These are phyloP conservation scores for Girardia tigrina DNA, from an alignment of 2,888 invertebrate species.

Conservation along the genomic window DNA sequence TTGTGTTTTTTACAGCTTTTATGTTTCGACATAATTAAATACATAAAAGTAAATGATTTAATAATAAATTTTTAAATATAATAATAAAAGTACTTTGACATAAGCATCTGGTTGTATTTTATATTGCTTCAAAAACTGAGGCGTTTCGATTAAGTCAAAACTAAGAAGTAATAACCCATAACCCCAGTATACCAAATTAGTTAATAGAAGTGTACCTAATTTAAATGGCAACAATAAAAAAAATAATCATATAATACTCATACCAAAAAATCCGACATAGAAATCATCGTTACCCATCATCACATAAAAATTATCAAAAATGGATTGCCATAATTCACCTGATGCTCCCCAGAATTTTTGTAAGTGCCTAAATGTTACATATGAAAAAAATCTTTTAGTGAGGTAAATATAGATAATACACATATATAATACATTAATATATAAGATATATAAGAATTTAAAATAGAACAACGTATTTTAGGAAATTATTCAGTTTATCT, in stretches of 20 bases:
- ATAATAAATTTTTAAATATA: too few species aligned
- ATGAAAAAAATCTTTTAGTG: too few species aligned
- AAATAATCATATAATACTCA: background rate
- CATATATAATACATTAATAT: too few species aligned
- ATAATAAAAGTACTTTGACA: background rate
- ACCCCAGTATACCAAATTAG: background rate
- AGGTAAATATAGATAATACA: too few species aligned
- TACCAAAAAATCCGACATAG: conserved; percentile 14
- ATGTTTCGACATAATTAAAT: too few species aligned
- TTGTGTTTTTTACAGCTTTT: too few species aligned
- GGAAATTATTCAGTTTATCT: too few species aligned
- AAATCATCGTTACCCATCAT: conserved; percentile 1
- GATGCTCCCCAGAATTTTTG: conserved; percentile 4
- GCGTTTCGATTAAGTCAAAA: conserved; percentile 4
- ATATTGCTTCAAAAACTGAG: background rate
- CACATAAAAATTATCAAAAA: background rate
- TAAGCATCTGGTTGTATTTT: background rate
- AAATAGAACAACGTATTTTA: too few species aligned
- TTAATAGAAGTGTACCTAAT: background rate
- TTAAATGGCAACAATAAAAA: background rate
- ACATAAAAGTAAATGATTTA: too few species aligned
- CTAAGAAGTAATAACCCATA: background rate
- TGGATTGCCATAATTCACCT: conserved; percentile 5
- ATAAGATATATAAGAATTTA: too few species aligned
- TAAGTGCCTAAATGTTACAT: background rate